Percentiles rank a stretch among this genome's conserved stretches.
Evolutionary conservation across 2,113 vertebrate genomes (phyloP).

Genomic region (Mus spicilegus): DNA sequence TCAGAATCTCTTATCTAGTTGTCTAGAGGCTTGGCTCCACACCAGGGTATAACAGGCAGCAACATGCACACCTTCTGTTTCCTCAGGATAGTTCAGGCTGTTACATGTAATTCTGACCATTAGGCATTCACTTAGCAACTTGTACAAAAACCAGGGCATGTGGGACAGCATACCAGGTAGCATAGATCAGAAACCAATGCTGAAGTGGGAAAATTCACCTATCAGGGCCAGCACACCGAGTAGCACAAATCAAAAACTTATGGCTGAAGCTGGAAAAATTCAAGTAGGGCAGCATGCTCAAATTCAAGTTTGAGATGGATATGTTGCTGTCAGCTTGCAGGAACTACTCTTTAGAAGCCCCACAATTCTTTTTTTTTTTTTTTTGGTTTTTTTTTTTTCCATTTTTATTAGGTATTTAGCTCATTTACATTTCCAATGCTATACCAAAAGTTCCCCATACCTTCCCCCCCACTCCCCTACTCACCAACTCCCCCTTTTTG

Average conservation of each 20-base stretch:
- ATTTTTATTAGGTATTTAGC: too few species aligned
- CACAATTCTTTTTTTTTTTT: background rate
- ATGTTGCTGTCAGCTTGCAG: background rate
- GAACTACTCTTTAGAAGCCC: background rate
- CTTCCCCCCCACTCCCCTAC: too few species aligned
- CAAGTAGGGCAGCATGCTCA: background rate
- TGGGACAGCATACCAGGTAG: background rate
- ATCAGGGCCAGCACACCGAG: background rate
- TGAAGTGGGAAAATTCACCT: background rate
- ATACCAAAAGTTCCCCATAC: too few species aligned
- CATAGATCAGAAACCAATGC: slow-evolving; percentile 13
- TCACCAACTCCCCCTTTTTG: too few species aligned
- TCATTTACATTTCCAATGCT: too few species aligned
- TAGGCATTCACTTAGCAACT: background rate
- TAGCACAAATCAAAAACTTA: background rate
- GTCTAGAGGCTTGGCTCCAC: background rate
- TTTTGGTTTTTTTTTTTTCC: too few species aligned
- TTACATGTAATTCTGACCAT: background rate
- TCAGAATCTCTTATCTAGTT: background rate
- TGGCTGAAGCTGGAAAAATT: background rate
- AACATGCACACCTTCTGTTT: background rate
- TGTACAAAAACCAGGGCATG: background rate
- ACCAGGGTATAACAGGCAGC: background rate
- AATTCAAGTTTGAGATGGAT: background rate
- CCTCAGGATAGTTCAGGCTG: background rate